Evolutionary conservation across 2,888 invertebrate genomes (phyloP).

Genomic region (Didymodactylos carnosus): DNA sequence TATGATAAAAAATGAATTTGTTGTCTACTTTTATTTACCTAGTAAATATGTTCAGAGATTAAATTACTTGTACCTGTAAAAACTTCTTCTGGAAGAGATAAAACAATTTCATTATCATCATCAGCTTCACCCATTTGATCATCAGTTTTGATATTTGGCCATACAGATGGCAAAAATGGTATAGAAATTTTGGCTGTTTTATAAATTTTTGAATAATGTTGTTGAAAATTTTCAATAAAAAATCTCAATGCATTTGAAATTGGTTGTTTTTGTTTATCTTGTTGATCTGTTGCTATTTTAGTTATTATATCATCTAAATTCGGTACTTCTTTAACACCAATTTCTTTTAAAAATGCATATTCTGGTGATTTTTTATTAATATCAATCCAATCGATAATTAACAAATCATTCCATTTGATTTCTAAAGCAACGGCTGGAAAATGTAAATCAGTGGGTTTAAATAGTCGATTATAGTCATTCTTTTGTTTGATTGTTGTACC

Average conservation of each 20-base stretch:
- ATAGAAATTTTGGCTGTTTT: background rate
- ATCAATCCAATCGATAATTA: background rate
- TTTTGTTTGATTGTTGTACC: background rate
- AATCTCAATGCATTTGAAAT: background rate
- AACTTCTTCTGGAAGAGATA: background rate
- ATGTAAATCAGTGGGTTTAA: background rate
- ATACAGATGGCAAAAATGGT: background rate
- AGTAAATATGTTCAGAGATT: too few species aligned
- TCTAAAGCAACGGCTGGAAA: background rate
- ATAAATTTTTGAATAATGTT: background rate
- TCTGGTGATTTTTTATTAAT: background rate
- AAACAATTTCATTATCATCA: too few species aligned
- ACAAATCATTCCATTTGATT: background rate
- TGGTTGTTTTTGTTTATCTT: background rate
- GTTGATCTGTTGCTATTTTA: background rate
- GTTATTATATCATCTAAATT: background rate
- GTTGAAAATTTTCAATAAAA: background rate
- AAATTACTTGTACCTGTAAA: too few species aligned
- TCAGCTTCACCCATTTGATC: too few species aligned
- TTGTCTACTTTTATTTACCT: too few species aligned
- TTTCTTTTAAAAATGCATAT: background rate
- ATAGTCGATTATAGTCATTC: background rate
- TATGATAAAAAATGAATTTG: too few species aligned
- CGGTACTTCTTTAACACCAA: background rate
- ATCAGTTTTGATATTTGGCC: background rate